These are phyloP conservation scores for Aphelenchoides bicaudatus DNA, from an alignment of 2,888 invertebrate species.

Conservation along the genomic window DNA sequence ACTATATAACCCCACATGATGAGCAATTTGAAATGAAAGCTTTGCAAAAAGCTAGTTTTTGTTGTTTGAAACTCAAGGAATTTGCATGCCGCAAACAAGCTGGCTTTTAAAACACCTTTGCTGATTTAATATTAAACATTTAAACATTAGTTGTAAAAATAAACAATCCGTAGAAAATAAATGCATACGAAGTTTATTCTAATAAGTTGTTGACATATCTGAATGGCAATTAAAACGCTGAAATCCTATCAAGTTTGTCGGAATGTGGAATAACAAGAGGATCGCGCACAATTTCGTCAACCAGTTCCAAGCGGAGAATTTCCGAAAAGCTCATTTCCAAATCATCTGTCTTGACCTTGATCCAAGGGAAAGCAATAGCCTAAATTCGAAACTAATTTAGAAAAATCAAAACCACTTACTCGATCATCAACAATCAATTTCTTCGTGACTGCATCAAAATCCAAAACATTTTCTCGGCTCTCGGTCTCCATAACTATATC, in stretches of 20 bases:
- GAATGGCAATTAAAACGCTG: conserved; percentile 15
- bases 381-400: not conserved
- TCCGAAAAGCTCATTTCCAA: conserved; percentile 9
- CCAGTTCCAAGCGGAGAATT: conserved; percentile 12
- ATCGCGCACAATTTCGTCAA: conserved; percentile 17
- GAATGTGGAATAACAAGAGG: not conserved
- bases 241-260: conserved; percentile 8
- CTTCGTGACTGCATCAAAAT: not conserved
- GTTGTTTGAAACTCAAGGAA: no score
- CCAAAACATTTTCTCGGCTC: not conserved
- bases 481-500: conserved; percentile 1
- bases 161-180: no score
- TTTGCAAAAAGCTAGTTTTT: no score
- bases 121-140: no score
- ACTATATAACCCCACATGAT: no score
- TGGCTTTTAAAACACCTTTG: no score
- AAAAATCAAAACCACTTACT: not conserved
- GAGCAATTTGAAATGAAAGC: no score
- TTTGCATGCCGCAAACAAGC: no score
- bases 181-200: no score
- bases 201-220: no score
- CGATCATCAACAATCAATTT: conserved; percentile 11
- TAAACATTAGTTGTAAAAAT: no score
- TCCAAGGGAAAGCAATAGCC: conserved; percentile 13
- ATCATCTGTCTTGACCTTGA: conserved; percentile 1